Percentiles rank a stretch among this genome's conserved stretches.
Conservation (phyloP, 2,888 invertebrate genomes). For the Oscheius sp. region DNA sequence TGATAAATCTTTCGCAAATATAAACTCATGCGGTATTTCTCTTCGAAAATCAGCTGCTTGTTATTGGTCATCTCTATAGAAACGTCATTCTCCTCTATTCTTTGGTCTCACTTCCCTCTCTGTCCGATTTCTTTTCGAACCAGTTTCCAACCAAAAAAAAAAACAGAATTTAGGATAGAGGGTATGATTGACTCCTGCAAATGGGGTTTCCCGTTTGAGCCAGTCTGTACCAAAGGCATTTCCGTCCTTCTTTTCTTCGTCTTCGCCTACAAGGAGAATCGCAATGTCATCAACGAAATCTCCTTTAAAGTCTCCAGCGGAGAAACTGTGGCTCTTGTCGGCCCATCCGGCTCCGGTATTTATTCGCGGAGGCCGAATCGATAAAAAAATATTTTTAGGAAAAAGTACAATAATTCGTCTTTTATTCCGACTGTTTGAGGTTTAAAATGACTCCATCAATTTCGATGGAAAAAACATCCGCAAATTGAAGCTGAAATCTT, state of each 20-base stretch:
- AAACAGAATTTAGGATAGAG: conserved; percentile 11
- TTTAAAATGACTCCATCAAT: conserved; percentile 57
- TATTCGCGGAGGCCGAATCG: no score
- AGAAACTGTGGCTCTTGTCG: conserved; percentile 78
- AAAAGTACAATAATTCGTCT: conserved; percentile 74
- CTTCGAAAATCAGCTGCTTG: no score
- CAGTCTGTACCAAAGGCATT: conserved; percentile 32
- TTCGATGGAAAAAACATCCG: conserved; percentile 59
- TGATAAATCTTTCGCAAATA: background rate
- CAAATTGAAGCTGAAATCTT: conserved; percentile 71
- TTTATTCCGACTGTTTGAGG: conserved; percentile 74
- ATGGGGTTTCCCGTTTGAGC: conserved; percentile 30
- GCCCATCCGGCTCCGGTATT: conserved; percentile 72
- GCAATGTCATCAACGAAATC: conserved; percentile 57
- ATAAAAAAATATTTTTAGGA: no score
- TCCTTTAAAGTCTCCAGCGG: conserved; percentile 79
- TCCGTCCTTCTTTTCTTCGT: conserved; percentile 70
- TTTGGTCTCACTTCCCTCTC: no score
- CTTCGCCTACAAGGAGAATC: conserved; percentile 86
- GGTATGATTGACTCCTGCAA: conserved; percentile 25
- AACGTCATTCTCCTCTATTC: no score
- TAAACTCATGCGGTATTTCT: no score
- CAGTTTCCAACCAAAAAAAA: no score
- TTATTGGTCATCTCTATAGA: no score
- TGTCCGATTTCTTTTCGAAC: no score